Evolutionary conservation across 2,888 invertebrate genomes (phyloP), one percentile per base, ranked within the genome.

Genomic region (Temnothorax unifasciatus): DNA sequence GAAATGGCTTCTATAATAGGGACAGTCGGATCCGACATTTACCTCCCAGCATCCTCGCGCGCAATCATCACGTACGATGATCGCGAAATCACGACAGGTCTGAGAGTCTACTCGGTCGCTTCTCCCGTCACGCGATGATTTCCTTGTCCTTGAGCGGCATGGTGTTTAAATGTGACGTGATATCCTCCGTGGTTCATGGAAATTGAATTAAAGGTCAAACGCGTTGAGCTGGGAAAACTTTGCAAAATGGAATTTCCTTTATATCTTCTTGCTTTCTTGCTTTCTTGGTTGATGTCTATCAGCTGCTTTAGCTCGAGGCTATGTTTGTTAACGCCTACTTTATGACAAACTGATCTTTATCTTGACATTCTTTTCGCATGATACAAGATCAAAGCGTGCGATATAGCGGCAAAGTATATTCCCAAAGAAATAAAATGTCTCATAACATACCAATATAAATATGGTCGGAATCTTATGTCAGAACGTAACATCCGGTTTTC

Each of bases 1-100:
- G 91, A 91, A 92, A 90, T 90, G 90, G 92, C 89, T 86, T 85
- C 92, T 85, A 88, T 90, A 90, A 90, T 90, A 87, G 87, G 90
- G 85, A 89, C 87, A 75, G 84, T 84, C 86, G 84, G 85, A 86
- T 87, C 87, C 88, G 83, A 84, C 91, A 85, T 86, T 90, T 90
- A 87, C 85, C 88, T 87, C 75, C 82, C 82, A 90, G 85, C 89
- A 85, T 86, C 86, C 77, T 85, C 68, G 38, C 68, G 63, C 76
- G 68, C 83, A 63, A 85, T 83, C 66, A 84, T 85, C 84, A 47
- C 21, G 71, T 41, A 73, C 82, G 83, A 86, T 85, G 76, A 87
- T 83, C 87, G 87, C 73, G 69, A 74, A 64, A 73, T 25, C 34
- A 59, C n/a, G 44, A 29, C 54, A 18, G 47, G 71, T 41, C 61